Conservation (phyloP, 2,797 vertebrate species). For the Phaenicophaeus curvirostris region DNA sequence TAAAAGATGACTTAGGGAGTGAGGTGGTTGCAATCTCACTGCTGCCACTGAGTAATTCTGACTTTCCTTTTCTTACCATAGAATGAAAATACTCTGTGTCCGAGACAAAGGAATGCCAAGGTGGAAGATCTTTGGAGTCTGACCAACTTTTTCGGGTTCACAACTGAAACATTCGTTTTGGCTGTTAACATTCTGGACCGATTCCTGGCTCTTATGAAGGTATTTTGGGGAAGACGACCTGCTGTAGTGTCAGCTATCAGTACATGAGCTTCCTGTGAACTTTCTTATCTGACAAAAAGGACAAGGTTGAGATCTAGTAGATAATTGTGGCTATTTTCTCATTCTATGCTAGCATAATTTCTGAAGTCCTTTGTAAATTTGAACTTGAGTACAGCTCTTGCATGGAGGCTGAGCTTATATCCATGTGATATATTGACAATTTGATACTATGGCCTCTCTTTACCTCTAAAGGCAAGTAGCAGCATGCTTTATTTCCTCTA, state of each 20-base stretch:
- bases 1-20: background rate
- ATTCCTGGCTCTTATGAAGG: conserved; percentile 97
- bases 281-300: background rate
- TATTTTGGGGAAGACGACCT: conserved; percentile 46
- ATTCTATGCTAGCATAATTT: rapidly evolving
- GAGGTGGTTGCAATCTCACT: rapidly evolving
- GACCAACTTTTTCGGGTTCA: conserved; percentile 94
- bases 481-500: background rate
- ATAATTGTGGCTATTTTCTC: background rate
- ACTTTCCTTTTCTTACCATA: conserved; percentile 52
- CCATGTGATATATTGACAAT: background rate
- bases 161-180: conserved; percentile 94
- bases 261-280: background rate
- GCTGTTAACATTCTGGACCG: conserved; percentile 96
- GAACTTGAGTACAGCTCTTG: background rate
- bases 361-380: background rate
- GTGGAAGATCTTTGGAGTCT: conserved; percentile 96
- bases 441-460: background rate
- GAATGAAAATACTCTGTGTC: conserved; percentile 88
- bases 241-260: background rate
- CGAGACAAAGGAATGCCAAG: conserved; percentile 89
- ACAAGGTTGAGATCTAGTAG: background rate
- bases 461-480: background rate
- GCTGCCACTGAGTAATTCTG: background rate
- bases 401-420: background rate